These are phyloP conservation scores for Chelon auratus DNA, from an alignment of 2,797 vertebrate genomes.

Conservation along the genomic window DNA sequence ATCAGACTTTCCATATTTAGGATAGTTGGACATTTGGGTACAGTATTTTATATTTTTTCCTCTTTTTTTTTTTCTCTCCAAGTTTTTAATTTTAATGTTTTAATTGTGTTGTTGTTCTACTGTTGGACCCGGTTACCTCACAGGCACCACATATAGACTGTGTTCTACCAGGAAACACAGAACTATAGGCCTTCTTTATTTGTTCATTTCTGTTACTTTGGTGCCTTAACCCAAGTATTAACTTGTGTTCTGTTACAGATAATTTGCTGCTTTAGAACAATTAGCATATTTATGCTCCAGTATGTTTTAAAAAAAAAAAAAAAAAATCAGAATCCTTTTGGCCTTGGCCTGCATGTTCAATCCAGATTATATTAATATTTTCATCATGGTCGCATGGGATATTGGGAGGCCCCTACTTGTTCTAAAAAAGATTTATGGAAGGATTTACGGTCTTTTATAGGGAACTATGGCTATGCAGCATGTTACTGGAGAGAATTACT, in stretches of 20 bases:
- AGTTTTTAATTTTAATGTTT: conserved; percentile 21
- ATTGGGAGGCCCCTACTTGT: conserved; percentile 26
- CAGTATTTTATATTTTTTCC: conserved; percentile 1
- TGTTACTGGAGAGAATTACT: conserved; percentile 37
- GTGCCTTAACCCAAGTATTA: conserved; percentile 83
- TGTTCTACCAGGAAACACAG: conserved; percentile 51
- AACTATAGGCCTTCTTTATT: conserved; percentile 51
- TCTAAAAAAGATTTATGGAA: conserved; percentile 25
- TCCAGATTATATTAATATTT: conserved; percentile 34
- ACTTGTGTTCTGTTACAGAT: conserved; percentile 49
- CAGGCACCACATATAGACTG: conserved; percentile 47
- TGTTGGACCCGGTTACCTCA: conserved; percentile 64
- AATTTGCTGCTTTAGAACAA: conserved; percentile 61
- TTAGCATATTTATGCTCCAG: conserved; percentile 14
- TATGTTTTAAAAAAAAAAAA: conserved; percentile 36
- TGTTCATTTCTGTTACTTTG: conserved; percentile 68
- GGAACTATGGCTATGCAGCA: conserved; percentile 50
- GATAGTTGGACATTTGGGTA: background rate
- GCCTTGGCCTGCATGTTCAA: conserved; percentile 59
- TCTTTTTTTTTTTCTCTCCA: conserved; percentile 10
- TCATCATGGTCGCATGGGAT: conserved; percentile 54
- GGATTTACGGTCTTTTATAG: conserved; percentile 38
- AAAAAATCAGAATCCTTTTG: conserved; percentile 18
- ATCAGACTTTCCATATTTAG: conserved; percentile 5
- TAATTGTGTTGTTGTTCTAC: conserved; percentile 18